Evolutionary conservation across 2,888 invertebrate genomes (phyloP), one percentile per base, ranked within the genome.

Genomic region (Plebejus anna): DNA sequence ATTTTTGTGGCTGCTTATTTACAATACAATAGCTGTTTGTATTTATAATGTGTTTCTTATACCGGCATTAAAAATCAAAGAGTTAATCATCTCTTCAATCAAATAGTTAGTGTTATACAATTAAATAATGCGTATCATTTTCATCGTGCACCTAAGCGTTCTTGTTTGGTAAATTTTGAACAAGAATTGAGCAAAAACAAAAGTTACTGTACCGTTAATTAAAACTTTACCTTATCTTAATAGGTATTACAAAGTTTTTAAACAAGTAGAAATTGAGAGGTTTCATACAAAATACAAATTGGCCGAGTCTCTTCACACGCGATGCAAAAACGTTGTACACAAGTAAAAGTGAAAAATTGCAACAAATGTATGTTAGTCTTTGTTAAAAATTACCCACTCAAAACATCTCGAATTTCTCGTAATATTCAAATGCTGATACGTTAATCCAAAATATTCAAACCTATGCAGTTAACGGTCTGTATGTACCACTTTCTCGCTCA

Each of bases 401-500:
- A 32, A 73, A 55, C 55, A 73, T 13, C 73, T 13, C 11, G 32
- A 73, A 73, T 51, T 7, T 51, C 22, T 55, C 32, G 55, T 55
- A 51, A 51, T 73, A 16, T 73, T 55, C 28, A 32, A 28, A 42
- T 16, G 28, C 42, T 42, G 22, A 51, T 51, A 73, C 13, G n/a
- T 51, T 32, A 55, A 55, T 73, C 55, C 28, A 28, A 51, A 73
- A 73, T 55, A 73, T 73, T 73, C 55, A 73, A 73, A 73, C 51
- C 73, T 55, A 73, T 73, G 73, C 73, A 73, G 51, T 55, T 55
- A 73, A 73, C 73, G 28, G 55, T 66, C 32, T 66, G 32, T 32
- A 73, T 16, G 73, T 73, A 73, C 47, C 73, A 73, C 73, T 73
- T 73, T 73, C 73, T 73, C 51, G 36, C 55, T 73, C 73, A 55